Evolutionary conservation across 2,113 vertebrate species (phyloP).

Genomic region (Actenoides lindsayi): DNA sequence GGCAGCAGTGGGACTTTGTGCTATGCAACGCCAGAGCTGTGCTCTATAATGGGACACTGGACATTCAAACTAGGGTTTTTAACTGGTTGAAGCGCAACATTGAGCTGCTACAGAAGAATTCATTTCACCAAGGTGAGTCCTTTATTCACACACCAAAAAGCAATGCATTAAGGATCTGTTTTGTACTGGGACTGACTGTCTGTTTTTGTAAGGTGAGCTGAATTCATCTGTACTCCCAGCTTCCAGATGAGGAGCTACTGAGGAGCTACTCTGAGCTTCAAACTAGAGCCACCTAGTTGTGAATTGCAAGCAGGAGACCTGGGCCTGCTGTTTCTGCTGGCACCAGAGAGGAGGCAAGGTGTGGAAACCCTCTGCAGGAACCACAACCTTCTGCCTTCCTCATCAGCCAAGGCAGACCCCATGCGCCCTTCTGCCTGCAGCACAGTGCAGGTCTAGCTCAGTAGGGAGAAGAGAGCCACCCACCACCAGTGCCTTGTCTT

Average conservation of each 20-base stretch:
- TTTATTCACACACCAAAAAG: background rate
- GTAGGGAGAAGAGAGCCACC: background rate
- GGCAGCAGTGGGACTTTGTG: background rate
- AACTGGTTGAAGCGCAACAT: background rate
- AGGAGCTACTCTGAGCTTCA: background rate
- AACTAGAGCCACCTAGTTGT: background rate
- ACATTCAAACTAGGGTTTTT: background rate
- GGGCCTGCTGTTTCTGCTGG: background rate
- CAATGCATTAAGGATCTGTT: background rate
- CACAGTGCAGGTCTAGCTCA: background rate
- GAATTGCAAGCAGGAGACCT: background rate
- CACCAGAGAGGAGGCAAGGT: background rate
- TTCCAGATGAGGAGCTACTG: background rate
- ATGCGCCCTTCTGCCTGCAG: background rate
- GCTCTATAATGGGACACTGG: background rate
- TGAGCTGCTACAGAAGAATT: background rate
- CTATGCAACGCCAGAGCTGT: background rate
- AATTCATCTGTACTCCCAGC: background rate
- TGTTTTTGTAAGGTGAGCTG: background rate
- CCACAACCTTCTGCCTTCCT: background rate
- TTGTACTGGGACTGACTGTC: background rate
- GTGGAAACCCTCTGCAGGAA: background rate
- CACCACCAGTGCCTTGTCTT: background rate
- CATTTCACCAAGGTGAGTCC: background rate
- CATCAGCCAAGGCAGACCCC: fast-evolving